phyloP scores from a whole-genome alignment of 2,113 vertebrate genomes.

The Xiphias gladius region DNA sequence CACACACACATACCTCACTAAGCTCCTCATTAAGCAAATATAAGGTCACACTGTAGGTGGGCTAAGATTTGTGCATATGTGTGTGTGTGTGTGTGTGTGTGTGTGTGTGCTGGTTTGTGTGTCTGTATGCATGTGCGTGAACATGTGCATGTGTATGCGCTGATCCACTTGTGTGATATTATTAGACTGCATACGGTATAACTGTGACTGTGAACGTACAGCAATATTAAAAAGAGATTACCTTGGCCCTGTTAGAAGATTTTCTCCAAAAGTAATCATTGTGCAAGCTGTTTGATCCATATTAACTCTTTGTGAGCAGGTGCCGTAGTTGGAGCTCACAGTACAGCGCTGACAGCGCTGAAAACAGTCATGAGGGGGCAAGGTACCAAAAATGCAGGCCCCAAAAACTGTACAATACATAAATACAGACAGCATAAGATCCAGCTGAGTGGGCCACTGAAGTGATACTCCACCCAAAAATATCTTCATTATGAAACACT shows the following conservation, averaged over 20 bases:
- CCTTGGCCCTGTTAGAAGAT: constrained; percentile 61
- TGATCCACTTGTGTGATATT: constrained; percentile 38
- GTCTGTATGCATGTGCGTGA: constrained; percentile 6
- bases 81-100: constrained; percentile 18
- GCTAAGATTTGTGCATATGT: constrained; percentile 31
- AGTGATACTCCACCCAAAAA: constrained; percentile 19
- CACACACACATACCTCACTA: constrained; percentile 42
- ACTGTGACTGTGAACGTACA: constrained; percentile 48
- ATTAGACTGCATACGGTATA: constrained; percentile 19
- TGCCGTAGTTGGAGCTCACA: constrained; percentile 5
- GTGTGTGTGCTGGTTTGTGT: background rate
- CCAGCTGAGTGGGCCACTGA: constrained; percentile 3
- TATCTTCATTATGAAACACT: constrained; percentile 2
- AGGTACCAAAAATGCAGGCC: background rate
- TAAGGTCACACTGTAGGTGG: constrained; percentile 69
- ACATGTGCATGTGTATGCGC: constrained; percentile 4
- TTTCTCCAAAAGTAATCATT: constrained; percentile 75
- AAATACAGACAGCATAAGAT: constrained; percentile 1
- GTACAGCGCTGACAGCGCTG: too few relatives aligned
- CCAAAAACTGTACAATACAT: background rate
- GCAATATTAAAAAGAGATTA: constrained; percentile 78
- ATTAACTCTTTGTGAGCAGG: constrained; percentile 48
- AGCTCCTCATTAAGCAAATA: constrained; percentile 72
- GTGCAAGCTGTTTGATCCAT: constrained; percentile 55
- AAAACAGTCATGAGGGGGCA: constrained; percentile 13